Percentiles rank a stretch among this genome's conserved stretches.
Evolutionary conservation across 2,797 vertebrate genomes (phyloP).

Genomic region (Benthosema pterotum): DNA sequence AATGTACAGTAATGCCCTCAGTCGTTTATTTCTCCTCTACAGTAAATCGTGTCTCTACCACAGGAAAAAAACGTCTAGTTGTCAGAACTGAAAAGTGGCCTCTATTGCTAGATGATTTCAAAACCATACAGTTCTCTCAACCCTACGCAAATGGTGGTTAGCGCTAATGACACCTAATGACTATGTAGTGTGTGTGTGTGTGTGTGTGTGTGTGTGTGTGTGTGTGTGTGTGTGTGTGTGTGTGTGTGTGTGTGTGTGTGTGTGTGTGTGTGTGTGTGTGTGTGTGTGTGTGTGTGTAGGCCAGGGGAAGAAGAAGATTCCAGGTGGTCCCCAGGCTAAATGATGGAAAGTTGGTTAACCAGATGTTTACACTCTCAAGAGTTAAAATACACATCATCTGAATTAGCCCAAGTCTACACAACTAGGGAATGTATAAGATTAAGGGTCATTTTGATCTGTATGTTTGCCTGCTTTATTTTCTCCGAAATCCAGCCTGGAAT

Average conservation of each 20-base stretch:
- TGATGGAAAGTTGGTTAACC: no score
- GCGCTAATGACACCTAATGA: conserved; percentile 13
- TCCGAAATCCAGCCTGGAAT: no score
- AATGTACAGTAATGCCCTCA: no score
- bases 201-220: background rate
- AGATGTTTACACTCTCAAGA: no score
- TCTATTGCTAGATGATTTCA: conserved; percentile 12
- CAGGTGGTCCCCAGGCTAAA: no score
- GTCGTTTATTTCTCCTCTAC: no score
- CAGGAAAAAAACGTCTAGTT: background rate
- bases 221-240: background rate
- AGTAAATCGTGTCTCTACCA: background rate
- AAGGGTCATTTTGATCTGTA: no score
- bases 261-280: background rate
- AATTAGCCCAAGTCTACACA: no score
- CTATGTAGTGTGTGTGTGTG: background rate
- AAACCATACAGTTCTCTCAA: background rate
- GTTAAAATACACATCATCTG: no score
- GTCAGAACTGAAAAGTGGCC: conserved; percentile 5
- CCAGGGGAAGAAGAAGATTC: no score
- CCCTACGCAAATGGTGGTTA: conserved; percentile 4
- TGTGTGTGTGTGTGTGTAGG: background rate
- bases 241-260: background rate
- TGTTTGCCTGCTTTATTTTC: no score
- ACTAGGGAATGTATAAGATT: no score